Conservation (phyloP, 2,888 invertebrate genomes). For the Acanthosepion lycidas region DNA sequence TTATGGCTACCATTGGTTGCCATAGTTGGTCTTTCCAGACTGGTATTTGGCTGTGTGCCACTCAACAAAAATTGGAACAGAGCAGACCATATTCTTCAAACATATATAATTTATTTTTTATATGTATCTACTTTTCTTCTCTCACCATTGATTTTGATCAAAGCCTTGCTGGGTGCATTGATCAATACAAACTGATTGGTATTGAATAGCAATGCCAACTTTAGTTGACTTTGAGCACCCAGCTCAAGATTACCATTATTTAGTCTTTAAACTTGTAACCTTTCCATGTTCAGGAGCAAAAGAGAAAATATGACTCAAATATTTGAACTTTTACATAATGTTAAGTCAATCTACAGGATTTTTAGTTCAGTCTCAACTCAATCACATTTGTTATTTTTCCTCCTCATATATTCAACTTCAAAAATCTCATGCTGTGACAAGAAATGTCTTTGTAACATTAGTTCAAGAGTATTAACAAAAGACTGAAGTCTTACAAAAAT, state of each 20-base stretch:
- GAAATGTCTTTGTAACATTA: no score
- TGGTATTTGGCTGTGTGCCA: not conserved
- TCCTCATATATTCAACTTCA: no score
- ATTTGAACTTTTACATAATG: not conserved
- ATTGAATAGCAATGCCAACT: not conserved
- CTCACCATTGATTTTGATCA: conserved; percentile 33
- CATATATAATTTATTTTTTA: not conserved
- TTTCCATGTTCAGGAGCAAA: not conserved
- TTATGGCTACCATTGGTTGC: not conserved
- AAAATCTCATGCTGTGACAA: no score
- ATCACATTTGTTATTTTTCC: not conserved
- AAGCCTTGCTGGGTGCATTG: not conserved
- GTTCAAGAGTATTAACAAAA: no score
- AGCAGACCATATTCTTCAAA: conserved; percentile 8
- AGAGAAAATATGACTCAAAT: not conserved
- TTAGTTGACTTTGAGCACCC: not conserved
- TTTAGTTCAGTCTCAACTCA: not conserved
- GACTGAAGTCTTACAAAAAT: no score
- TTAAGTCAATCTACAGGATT: not conserved
- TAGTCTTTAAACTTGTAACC: not conserved
- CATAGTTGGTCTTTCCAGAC: conserved; percentile 20
- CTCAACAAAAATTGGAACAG: not conserved
- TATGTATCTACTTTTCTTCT: not conserved
- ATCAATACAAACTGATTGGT: not conserved
- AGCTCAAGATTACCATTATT: not conserved